phyloP scores from a whole-genome alignment of 2,797 vertebrate species.

The Spinus pinus region DNA sequence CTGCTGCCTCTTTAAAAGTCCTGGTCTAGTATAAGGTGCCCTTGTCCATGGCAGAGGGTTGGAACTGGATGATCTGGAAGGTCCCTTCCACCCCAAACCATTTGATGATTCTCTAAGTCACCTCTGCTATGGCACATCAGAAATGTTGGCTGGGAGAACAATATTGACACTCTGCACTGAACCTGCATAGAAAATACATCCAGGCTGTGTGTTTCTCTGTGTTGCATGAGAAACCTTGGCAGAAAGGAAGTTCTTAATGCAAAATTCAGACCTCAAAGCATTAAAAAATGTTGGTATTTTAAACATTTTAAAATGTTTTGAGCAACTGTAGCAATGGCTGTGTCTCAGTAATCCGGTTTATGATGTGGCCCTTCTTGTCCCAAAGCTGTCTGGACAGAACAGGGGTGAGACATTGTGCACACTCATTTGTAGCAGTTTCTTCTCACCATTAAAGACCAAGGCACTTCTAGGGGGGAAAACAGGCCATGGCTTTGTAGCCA shows the following conservation, averaged over 20 bases:
- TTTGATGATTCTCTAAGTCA: neutral
- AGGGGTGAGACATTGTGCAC: neutral
- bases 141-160: neutral
- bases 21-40: neutral
- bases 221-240: neutral
- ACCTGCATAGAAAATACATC: neutral
- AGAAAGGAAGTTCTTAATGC: neutral
- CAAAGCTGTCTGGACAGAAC: neutral
- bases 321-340: neutral
- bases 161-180: neutral
- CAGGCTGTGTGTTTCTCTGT: neutral
- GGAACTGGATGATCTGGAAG: neutral
- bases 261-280: neutral
- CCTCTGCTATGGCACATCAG: neutral
- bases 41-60: neutral
- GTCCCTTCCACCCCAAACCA: neutral
- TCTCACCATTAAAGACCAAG: neutral
- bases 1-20: neutral
- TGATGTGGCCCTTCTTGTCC: neutral
- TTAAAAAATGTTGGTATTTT: neutral
- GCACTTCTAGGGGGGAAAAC: neutral
- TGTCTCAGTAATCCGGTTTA: neutral
- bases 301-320: neutral
- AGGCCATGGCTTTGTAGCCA: neutral
- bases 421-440: fast-evolving